Conservation (phyloP, 2,888 invertebrate genomes). For the Arctia plantaginis region DNA sequence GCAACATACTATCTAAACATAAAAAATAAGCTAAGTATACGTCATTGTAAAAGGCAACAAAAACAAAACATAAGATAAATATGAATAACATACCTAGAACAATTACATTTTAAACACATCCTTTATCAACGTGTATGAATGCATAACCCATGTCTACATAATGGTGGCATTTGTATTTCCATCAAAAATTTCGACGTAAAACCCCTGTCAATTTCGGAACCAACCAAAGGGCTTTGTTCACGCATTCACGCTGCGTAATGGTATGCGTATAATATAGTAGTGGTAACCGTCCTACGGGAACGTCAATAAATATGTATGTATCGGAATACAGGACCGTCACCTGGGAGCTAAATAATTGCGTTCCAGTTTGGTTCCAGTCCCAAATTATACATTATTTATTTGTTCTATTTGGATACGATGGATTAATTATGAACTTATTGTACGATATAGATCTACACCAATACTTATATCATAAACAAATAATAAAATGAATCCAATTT, state of each 20-base stretch:
- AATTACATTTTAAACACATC: neutral
- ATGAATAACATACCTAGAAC: neutral
- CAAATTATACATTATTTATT: constrained; percentile 65
- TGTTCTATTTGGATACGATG: constrained; percentile 10
- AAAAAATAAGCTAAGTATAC: too few species aligned
- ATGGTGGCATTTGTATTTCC: constrained; percentile 31
- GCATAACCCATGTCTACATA: constrained; percentile 29
- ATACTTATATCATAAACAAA: neutral
- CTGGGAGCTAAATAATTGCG: constrained; percentile 69
- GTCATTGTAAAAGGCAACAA: too few species aligned
- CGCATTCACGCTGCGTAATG: constrained; percentile 54
- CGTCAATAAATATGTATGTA: constrained; percentile 58
- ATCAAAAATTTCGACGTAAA: constrained; percentile 38
- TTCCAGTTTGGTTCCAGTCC: constrained; percentile 62
- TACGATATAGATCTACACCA: neutral
- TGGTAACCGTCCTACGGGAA: constrained; percentile 52
- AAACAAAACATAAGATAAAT: neutral
- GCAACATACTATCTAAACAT: too few species aligned
- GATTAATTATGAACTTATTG: neutral
- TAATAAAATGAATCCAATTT: neutral
- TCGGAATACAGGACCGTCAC: constrained; percentile 55
- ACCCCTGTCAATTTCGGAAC: constrained; percentile 52
- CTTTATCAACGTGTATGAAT: constrained; percentile 11
- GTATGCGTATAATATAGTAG: constrained; percentile 57
- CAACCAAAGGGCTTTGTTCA: constrained; percentile 61